A percentile compares a stretch with the other conserved stretches of the same genome.
These are phyloP conservation scores for Picathartes gymnocephalus DNA, from an alignment of 2,113 vertebrate species.

Conservation along the genomic window DNA sequence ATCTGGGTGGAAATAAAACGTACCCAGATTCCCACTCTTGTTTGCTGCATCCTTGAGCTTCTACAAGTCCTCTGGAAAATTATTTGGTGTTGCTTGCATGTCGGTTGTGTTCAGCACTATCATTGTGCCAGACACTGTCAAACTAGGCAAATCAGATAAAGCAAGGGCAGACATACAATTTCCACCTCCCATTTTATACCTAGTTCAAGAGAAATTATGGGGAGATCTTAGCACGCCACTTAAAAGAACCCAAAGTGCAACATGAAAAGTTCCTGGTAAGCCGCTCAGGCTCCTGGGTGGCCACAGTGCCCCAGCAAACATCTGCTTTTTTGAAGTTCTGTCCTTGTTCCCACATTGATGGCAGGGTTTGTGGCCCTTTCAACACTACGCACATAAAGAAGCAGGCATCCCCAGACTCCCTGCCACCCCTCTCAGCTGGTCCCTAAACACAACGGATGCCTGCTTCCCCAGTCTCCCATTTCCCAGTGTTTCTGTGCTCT, in stretches of 20 bases:
- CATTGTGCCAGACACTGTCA: background rate
- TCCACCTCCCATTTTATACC: background rate
- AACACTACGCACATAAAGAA: background rate
- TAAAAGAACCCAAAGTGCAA: background rate
- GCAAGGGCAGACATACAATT: background rate
- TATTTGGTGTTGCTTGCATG: background rate
- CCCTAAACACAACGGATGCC: background rate
- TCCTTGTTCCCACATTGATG: background rate
- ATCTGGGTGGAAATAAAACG: rapidly evolving
- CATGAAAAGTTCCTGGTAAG: background rate
- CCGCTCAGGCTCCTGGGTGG: background rate
- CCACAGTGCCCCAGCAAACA: background rate
- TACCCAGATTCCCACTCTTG: background rate
- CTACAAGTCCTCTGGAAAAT: background rate
- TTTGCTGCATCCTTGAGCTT: background rate
- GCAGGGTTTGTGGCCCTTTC: background rate
- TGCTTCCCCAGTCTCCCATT: background rate
- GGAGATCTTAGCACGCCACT: background rate
- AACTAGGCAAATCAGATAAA: background rate
- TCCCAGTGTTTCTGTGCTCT: background rate
- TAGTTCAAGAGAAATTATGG: background rate
- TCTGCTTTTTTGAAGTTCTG: background rate
- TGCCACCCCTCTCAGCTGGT: background rate
- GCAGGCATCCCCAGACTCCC: background rate
- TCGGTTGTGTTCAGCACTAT: background rate